A percentile compares a stretch with the other conserved stretches of the same genome.
These are phyloP conservation scores for Stomatorhinus walkeri DNA, from an alignment of 2,797 vertebrate genomes.

Conservation along the genomic window DNA sequence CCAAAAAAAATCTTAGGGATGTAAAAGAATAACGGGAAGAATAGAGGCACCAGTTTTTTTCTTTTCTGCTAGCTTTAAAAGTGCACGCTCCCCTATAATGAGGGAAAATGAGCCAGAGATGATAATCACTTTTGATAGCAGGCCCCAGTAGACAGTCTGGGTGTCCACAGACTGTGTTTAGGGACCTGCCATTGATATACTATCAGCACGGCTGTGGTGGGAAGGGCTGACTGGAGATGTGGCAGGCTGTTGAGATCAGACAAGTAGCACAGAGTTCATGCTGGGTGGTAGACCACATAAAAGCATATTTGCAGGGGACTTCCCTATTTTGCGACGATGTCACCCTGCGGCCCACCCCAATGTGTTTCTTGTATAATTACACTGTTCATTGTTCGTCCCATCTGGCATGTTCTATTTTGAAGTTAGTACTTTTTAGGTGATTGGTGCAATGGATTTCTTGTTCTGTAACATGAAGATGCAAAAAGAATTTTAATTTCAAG, in stretches of 20 bases:
- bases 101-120: conserved; percentile 38
- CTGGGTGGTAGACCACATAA: conserved; percentile 34
- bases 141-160: conserved; percentile 33
- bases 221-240: conserved; percentile 23
- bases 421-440: neutral
- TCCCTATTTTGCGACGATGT: neutral
- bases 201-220: conserved; percentile 41
- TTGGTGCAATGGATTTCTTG: neutral
- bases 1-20: neutral
- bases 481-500: neutral
- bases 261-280: neutral
- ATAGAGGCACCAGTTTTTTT: conserved; percentile 5
- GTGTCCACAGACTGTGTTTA: conserved; percentile 25
- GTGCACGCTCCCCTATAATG: conserved; percentile 43
- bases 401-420: neutral
- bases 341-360: neutral
- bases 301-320: neutral
- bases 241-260: conserved; percentile 21
- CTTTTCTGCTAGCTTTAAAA: conserved; percentile 26
- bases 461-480: neutral
- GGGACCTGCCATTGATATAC: conserved; percentile 30
- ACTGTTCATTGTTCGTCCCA: neutral
- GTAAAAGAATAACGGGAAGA: neutral
- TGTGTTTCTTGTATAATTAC: neutral
- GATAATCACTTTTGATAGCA: conserved; percentile 40